Evolutionary conservation across 2,797 vertebrate genomes (phyloP).

Genomic region (Urophycis tenuis): DNA sequence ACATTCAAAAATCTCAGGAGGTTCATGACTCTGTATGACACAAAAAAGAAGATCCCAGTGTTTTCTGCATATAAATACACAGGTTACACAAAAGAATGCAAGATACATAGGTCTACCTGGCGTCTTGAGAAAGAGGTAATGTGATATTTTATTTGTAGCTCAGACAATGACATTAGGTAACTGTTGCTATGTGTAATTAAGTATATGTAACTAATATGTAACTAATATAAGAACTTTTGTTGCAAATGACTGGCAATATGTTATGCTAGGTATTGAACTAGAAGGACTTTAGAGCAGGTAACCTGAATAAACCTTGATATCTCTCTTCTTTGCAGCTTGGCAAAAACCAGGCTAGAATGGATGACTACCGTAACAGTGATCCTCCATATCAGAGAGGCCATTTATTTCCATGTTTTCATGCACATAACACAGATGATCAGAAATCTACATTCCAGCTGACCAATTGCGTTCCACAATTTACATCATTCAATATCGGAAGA

Average conservation of each 20-base stretch:
- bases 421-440: background rate
- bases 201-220: no score
- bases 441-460: slow-evolving; percentile 48
- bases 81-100: accelerated
- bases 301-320: no score
- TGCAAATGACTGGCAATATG: no score
- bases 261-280: no score
- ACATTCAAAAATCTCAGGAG: accelerated
- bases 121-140: slow-evolving; percentile 34
- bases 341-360: background rate
- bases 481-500: background rate
- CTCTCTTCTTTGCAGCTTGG: slow-evolving; percentile 31
- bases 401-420: slow-evolving; percentile 28
- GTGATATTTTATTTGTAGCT: background rate
- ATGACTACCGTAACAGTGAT: background rate
- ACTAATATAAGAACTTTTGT: no score
- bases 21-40: slow-evolving; percentile 55
- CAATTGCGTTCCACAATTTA: slow-evolving; percentile 28
- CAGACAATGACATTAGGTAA: no score
- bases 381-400: slow-evolving; percentile 24
- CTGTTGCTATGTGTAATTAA: no score
- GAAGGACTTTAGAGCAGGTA: no score
- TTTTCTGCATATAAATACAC: slow-evolving; percentile 47
- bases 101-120: accelerated
- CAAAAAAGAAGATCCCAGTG: slow-evolving; percentile 44